phyloP scores from a whole-genome alignment of 2,113 vertebrate species.

The Hoplias malabaricus region DNA sequence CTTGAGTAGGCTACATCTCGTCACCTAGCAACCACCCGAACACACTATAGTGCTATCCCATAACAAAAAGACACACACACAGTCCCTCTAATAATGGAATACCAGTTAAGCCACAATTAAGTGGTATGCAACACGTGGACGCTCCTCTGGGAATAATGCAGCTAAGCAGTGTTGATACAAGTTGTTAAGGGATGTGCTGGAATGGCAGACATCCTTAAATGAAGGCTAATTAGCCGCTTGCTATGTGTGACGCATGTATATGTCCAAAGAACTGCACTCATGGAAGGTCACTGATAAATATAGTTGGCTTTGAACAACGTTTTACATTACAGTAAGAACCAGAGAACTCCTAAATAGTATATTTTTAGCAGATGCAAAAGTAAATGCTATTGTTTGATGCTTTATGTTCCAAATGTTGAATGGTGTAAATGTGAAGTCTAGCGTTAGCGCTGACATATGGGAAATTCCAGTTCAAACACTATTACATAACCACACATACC shows the following conservation, averaged over 20 bases:
- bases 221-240: background rate
- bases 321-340: slow-evolving; percentile 20
- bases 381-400: slow-evolving; percentile 36
- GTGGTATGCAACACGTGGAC: background rate
- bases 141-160: background rate
- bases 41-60: too few species aligned
- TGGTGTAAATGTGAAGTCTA: slow-evolving; percentile 4
- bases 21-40: slow-evolving; percentile 36
- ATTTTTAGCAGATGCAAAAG: slow-evolving; percentile 21
- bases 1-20: slow-evolving; percentile 12
- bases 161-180: background rate
- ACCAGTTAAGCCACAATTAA: slow-evolving; percentile 27
- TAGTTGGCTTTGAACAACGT: slow-evolving; percentile 32
- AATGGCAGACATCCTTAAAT: slow-evolving; percentile 35
- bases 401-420: background rate
- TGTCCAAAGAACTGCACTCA: background rate
- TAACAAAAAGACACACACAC: background rate
- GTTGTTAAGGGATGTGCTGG: slow-evolving; percentile 1
- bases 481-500: background rate
- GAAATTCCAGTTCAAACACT: background rate
- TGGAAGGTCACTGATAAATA: slow-evolving; percentile 20
- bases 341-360: background rate
- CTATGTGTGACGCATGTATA: background rate
- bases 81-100: slow-evolving; percentile 20
- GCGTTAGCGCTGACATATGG: slow-evolving; percentile 12